Conservation (phyloP, 2,888 invertebrate species). For the Ectemnius cavifrons region DNA sequence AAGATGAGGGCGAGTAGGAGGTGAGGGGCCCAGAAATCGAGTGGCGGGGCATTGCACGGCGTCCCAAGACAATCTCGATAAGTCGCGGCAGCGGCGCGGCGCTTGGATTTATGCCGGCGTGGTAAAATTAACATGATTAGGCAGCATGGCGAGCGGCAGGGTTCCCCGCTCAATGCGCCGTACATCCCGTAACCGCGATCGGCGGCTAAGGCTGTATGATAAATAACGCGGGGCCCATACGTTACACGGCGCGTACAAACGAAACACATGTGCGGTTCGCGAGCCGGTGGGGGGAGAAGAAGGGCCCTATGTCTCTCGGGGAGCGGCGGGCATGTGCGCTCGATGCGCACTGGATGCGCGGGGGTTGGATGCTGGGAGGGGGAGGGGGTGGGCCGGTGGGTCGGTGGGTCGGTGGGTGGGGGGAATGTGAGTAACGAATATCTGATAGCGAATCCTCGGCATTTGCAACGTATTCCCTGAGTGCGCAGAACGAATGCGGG, state of each 20-base stretch:
- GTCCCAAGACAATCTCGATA: constrained; percentile 33
- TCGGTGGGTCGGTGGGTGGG: too few relatives aligned
- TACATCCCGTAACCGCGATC: constrained; percentile 57
- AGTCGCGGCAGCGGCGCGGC: constrained; percentile 27
- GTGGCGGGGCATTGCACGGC: not conserved
- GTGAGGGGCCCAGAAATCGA: not conserved
- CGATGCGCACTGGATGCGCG: constrained; percentile 1
- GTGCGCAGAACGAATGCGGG: constrained; percentile 64
- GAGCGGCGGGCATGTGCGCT: too few relatives aligned
- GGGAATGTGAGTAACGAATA: constrained; percentile 67
- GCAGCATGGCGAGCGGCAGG: constrained; percentile 44
- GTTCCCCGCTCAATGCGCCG: constrained; percentile 48
- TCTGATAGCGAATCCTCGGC: constrained; percentile 67
- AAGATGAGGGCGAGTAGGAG: constrained; percentile 8
- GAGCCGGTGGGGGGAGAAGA: constrained; percentile 27
- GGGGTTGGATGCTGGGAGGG: constrained; percentile 19
- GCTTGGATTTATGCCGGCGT: constrained; percentile 52
- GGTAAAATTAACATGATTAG: constrained; percentile 61
- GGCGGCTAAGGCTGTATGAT: constrained; percentile 60
- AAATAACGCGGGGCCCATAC: constrained; percentile 60
- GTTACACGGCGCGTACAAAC: constrained; percentile 61
- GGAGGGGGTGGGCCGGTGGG: too few relatives aligned
- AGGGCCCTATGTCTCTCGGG: not conserved
- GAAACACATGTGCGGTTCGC: constrained; percentile 57
- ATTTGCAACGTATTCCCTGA: constrained; percentile 61